Conservation (phyloP, 2,888 invertebrate genomes). For the Pycnomerus fuliginosus region DNA sequence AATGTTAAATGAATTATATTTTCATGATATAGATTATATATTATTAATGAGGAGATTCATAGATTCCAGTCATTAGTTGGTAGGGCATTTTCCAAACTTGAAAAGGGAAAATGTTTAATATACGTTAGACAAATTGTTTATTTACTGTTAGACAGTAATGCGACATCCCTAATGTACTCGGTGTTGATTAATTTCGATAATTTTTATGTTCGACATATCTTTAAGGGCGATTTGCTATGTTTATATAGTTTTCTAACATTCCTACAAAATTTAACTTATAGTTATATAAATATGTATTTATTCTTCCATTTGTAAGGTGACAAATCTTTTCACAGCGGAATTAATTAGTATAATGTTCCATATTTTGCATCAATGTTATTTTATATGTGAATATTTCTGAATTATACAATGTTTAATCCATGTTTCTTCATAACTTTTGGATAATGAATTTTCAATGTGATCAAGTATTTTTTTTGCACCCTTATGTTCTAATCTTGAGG, state of each 20-base stretch:
- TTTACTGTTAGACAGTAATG: constrained; percentile 24
- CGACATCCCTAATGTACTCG: constrained; percentile 11
- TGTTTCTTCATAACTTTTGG: constrained; percentile 37
- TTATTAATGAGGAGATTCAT: constrained; percentile 13
- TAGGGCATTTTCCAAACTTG: constrained; percentile 17
- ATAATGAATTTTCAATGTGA: constrained; percentile 36
- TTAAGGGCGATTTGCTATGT: constrained; percentile 23
- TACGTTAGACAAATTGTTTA: constrained; percentile 14
- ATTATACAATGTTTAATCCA: constrained; percentile 36
- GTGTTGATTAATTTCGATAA: constrained; percentile 8
- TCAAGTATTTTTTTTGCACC: background rate
- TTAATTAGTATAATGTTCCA: constrained; percentile 28
- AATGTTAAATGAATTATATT: constrained; percentile 35
- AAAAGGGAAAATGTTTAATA: constrained; percentile 15
- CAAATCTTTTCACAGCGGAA: constrained; percentile 22
- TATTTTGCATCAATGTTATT: constrained; percentile 45
- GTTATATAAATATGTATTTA: constrained; percentile 29
- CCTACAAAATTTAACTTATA: constrained; percentile 40
- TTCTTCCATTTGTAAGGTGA: constrained; percentile 38
- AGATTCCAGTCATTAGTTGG: constrained; percentile 24
- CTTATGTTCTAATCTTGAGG: too few relatives aligned
- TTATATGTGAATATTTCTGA: constrained; percentile 43
- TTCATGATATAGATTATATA: constrained; percentile 30
- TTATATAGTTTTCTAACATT: constrained; percentile 43
- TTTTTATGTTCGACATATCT: background rate